Evolutionary conservation across 1,140 invertebrate species (phyloP).

Genomic region (Fopius arisanus): DNA sequence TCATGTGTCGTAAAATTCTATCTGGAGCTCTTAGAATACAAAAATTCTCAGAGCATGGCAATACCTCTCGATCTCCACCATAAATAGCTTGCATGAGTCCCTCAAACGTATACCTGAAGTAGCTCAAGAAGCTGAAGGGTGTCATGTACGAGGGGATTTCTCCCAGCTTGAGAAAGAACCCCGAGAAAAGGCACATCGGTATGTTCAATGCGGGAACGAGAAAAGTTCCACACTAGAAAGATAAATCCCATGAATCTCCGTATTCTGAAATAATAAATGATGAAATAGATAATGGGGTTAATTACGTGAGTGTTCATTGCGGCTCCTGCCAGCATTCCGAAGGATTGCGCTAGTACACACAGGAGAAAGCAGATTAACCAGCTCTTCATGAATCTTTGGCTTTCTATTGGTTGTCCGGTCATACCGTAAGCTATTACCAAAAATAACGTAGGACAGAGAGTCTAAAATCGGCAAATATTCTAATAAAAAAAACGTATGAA

Average conservation of each 20-base stretch:
- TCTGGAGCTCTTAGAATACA: slow-evolving; percentile 44
- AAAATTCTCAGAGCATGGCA: slow-evolving; percentile 64
- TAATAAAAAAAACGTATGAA: background rate
- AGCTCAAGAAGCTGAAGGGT: slow-evolving; percentile 77
- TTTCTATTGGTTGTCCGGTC: slow-evolving; percentile 80
- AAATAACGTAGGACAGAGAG: slow-evolving; percentile 78
- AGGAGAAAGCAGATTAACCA: slow-evolving; percentile 76
- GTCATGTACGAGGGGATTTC: slow-evolving; percentile 78
- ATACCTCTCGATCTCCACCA: slow-evolving; percentile 68
- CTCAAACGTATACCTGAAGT: slow-evolving; percentile 83
- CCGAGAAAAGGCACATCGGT: slow-evolving; percentile 84
- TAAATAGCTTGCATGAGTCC: slow-evolving; percentile 79
- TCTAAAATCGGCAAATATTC: slow-evolving; percentile 60
- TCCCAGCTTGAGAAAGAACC: slow-evolving; percentile 83
- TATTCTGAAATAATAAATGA: background rate
- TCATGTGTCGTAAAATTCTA: slow-evolving; percentile 45
- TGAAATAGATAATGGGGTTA: slow-evolving; percentile 16
- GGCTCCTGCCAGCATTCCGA: slow-evolving; percentile 80
- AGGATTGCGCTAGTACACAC: slow-evolving; percentile 79
- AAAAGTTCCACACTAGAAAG: slow-evolving; percentile 78
- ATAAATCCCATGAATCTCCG: slow-evolving; percentile 34
- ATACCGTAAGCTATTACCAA: slow-evolving; percentile 80
- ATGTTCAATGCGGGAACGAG: slow-evolving; percentile 82
- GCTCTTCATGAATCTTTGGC: slow-evolving; percentile 72
- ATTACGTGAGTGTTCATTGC: slow-evolving; percentile 72